These are phyloP conservation scores for Chrysopilus asiliformis DNA, from an alignment of 2,888 invertebrate genomes.

Conservation along the genomic window DNA sequence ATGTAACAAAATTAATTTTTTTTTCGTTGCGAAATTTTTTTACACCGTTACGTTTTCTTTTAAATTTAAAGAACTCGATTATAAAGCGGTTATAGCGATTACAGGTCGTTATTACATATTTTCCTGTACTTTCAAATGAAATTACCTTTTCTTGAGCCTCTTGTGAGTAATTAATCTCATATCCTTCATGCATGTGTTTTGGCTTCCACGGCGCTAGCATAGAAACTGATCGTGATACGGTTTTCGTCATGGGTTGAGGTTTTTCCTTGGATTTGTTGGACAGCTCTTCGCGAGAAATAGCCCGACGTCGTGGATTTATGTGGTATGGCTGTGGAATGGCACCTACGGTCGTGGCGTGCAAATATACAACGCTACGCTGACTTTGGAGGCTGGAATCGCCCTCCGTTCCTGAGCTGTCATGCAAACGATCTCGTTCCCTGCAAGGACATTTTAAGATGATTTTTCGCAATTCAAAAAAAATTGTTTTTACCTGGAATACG, in stretches of 20 bases:
- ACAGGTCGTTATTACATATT: too few species aligned
- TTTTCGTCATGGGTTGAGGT: conserved; percentile 44
- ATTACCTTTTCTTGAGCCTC: conserved; percentile 31
- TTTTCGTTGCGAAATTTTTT: too few species aligned
- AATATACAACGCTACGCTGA: conserved; percentile 69
- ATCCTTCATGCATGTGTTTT: conserved; percentile 53
- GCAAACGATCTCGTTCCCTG: conserved; percentile 32
- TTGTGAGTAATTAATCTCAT: conserved; percentile 69
- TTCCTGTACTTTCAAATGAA: neutral
- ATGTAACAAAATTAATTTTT: too few species aligned
- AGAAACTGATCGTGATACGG: conserved; percentile 66
- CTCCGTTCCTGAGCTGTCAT: conserved; percentile 47
- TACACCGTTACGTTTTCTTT: too few species aligned
- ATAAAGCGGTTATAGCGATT: too few species aligned
- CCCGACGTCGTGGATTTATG: conserved; percentile 43
- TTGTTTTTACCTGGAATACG: conserved; percentile 19
- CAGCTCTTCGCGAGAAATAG: conserved; percentile 62
- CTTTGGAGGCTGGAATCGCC: conserved; percentile 68
- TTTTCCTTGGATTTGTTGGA: conserved; percentile 37
- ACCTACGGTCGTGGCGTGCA: conserved; percentile 78
- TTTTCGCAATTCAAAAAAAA: neutral
- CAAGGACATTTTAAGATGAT: neutral
- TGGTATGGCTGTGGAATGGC: conserved; percentile 67
- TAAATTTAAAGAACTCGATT: too few species aligned
- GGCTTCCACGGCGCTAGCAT: conserved; percentile 78